Conservation (phyloP, 2,113 vertebrate species). For the Ceratotherium simum region DNA sequence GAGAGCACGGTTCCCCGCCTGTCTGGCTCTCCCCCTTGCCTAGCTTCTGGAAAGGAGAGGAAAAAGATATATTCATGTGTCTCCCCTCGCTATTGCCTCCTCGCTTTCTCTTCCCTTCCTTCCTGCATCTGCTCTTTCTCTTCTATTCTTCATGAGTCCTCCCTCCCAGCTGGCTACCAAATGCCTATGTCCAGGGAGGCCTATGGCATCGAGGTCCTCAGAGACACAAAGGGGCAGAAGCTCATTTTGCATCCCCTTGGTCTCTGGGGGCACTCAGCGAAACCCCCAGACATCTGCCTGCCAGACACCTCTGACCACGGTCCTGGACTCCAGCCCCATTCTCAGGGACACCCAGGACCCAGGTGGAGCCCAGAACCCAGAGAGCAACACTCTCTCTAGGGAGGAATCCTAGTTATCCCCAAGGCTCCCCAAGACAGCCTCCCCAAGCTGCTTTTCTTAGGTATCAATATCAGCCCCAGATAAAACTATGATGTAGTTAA, state of each 20-base stretch:
- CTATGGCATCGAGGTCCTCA: background rate
- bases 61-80: background rate
- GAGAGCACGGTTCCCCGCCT: background rate
- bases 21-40: background rate
- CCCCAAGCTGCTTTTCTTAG: background rate
- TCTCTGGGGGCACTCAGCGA: fast-evolving
- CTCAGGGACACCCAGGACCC: background rate
- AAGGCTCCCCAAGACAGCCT: background rate
- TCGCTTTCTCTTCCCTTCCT: background rate
- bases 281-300: background rate
- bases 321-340: background rate
- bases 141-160: background rate
- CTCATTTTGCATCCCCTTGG: background rate
- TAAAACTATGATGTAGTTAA: background rate
- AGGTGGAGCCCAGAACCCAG: background rate
- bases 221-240: background rate
- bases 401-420: background rate
- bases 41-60: background rate
- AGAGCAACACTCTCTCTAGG: background rate
- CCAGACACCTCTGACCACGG: background rate
- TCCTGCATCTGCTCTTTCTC: background rate
- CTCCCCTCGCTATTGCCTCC: background rate
- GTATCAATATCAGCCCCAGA: background rate
- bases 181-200: background rate
- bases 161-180: background rate